Percentiles rank a stretch among this genome's conserved stretches.
phyloP scores from a whole-genome alignment of 2,797 vertebrate species.

The Sphenodon punctatus region DNA sequence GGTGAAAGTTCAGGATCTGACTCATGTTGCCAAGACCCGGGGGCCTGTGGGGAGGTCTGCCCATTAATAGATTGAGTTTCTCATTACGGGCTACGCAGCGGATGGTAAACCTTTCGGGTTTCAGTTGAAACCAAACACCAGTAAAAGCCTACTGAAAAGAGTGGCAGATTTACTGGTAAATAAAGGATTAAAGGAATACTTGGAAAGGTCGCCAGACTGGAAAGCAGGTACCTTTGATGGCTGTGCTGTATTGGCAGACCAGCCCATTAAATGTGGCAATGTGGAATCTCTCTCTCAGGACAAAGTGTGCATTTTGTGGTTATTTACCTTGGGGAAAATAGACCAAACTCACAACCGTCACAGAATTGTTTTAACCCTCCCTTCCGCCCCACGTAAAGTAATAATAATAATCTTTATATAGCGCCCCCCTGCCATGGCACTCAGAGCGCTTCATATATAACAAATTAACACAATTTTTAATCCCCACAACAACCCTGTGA shows the following conservation, averaged over 20 bases:
- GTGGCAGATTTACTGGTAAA: constrained; percentile 67
- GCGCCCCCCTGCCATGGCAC: too few species aligned
- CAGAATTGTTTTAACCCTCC: too few species aligned
- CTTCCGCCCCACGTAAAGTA: too few species aligned
- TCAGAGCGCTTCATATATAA: too few species aligned
- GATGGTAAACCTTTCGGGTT: constrained; percentile 45
- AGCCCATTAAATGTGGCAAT: constrained; percentile 4
- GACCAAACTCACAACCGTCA: too few species aligned
- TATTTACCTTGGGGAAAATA: too few species aligned
- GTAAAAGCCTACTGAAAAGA: constrained; percentile 51
- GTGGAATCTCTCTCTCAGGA: too few species aligned
- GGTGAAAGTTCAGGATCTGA: constrained; percentile 71
- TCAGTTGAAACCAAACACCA: constrained; percentile 57
- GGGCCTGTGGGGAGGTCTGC: constrained; percentile 35
- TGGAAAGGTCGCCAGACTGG: constrained; percentile 46
- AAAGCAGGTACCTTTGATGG: constrained; percentile 62
- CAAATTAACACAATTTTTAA: too few species aligned
- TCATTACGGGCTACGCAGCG: constrained; percentile 58
- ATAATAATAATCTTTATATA: too few species aligned
- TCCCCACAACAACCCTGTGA: too few species aligned
- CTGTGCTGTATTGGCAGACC: constrained; percentile 28
- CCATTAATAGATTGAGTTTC: constrained; percentile 65
- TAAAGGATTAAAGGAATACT: constrained; percentile 63
- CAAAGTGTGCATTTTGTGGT: too few species aligned
- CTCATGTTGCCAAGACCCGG: constrained; percentile 63